Evolutionary conservation across 2,797 vertebrate genomes (phyloP).

Genomic region (Pangasius larnaudii): DNA sequence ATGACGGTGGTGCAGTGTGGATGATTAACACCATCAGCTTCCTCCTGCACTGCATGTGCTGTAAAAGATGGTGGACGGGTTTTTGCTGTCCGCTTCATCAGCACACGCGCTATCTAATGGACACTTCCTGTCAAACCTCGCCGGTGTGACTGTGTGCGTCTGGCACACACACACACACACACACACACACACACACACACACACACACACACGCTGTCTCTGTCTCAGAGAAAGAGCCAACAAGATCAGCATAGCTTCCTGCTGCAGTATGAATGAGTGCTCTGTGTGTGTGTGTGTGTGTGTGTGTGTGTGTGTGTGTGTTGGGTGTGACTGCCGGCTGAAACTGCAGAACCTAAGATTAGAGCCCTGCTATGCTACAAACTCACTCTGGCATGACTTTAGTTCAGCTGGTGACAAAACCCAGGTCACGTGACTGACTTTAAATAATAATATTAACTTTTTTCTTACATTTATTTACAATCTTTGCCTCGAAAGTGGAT

Average conservation of each 20-base stretch:
- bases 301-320: slow-evolving; percentile 26
- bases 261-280: slow-evolving; percentile 31
- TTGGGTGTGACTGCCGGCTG: slow-evolving; percentile 32
- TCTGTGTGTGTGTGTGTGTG: slow-evolving; percentile 26
- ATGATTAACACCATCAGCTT: slow-evolving; percentile 21
- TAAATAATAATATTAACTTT: too few relatives aligned
- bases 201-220: neutral
- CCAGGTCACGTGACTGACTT: neutral
- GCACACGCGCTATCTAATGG: neutral
- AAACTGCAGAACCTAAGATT: slow-evolving; percentile 21
- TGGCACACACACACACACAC: neutral
- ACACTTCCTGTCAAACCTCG: neutral
- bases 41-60: slow-evolving; percentile 3
- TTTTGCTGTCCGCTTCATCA: neutral
- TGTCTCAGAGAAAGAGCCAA: neutral
- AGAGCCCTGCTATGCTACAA: neutral
- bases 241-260: slow-evolving; percentile 10
- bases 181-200: slow-evolving; percentile 7
- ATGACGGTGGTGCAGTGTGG: slow-evolving; percentile 34
- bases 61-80: neutral
- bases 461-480: neutral
- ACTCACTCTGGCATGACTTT: neutral
- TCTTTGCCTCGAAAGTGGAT: neutral
- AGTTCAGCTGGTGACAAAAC: neutral
- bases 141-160: neutral